phyloP scores from a whole-genome alignment of 2,113 vertebrate species.

The Gulo gulo region DNA sequence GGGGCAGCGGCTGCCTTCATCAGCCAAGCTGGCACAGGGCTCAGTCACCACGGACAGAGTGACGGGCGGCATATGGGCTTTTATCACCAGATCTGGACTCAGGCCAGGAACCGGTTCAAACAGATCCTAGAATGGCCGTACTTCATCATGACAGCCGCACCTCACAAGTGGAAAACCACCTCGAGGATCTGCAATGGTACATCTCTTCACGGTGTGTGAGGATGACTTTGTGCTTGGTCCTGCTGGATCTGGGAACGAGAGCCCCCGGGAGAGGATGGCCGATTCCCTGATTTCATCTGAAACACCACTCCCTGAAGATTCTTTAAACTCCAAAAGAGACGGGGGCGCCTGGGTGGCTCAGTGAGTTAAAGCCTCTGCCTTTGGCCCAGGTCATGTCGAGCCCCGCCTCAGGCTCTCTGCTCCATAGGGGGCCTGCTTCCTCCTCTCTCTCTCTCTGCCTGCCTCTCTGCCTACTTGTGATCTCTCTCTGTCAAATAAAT shows the following conservation, averaged over 20 bases:
- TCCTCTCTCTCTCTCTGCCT: no score
- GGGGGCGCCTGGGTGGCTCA: no score
- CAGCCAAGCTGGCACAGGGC: neutral
- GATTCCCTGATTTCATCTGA: slow-evolving; percentile 33
- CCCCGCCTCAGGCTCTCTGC: no score
- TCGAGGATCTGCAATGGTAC: neutral
- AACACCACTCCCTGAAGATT: neutral
- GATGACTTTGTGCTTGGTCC: neutral
- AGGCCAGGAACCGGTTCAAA: slow-evolving; percentile 21
- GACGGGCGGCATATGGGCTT: neutral
- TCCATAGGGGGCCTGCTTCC: no score
- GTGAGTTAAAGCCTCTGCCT: no score
- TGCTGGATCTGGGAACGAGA: neutral
- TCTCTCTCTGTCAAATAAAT: no score
- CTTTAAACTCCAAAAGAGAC: slow-evolving; percentile 27
- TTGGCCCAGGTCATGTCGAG: no score
- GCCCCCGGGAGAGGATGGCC: neutral
- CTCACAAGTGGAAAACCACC: neutral
- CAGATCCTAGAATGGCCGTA: neutral
- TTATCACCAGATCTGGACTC: slow-evolving; percentile 34
- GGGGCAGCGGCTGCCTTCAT: neutral
- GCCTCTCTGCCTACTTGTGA: no score
- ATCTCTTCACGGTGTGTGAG: neutral
- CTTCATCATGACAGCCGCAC: slow-evolving; percentile 29
- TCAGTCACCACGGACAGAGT: neutral